A percentile compares a stretch with the other conserved stretches of the same genome.
Evolutionary conservation across 2,888 invertebrate species (phyloP).

Genomic region (Lordiphosa andalusiaca): DNA sequence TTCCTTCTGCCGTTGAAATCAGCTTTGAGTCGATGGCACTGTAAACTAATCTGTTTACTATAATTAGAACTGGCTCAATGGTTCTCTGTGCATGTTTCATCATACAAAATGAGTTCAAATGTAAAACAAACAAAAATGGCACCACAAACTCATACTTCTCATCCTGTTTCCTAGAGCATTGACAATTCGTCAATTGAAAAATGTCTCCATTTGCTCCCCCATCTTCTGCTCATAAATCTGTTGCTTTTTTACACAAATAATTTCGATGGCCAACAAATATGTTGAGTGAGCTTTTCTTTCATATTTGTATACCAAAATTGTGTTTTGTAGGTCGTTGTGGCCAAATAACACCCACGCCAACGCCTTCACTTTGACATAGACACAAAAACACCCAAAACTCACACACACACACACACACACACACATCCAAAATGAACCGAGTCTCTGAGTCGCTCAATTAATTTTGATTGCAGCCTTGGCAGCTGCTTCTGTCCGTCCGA

Average conservation of each 20-base stretch:
- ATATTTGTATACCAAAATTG: slow-evolving; percentile 14
- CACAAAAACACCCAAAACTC: slow-evolving; percentile 12
- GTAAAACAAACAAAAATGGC: too few relatives aligned
- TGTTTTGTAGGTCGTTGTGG: slow-evolving; percentile 53
- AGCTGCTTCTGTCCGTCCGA: slow-evolving; percentile 43
- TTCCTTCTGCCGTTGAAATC: too few relatives aligned
- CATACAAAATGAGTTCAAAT: too few relatives aligned
- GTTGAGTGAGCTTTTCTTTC: slow-evolving; percentile 1
- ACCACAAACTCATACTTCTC: too few relatives aligned
- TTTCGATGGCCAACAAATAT: slow-evolving; percentile 31
- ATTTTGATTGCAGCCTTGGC: slow-evolving; percentile 72
- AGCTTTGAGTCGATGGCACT: too few relatives aligned
- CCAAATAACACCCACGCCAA: slow-evolving; percentile 47
- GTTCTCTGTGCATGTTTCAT: too few relatives aligned
- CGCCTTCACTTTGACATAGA: slow-evolving; percentile 64
- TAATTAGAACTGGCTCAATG: too few relatives aligned
- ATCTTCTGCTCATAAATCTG: slow-evolving; percentile 38
- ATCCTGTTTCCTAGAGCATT: slow-evolving; percentile 35
- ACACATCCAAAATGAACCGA: slow-evolving; percentile 24
- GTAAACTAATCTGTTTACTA: too few relatives aligned
- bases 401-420: neutral
- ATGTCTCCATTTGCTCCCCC: neutral
- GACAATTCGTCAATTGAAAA: neutral
- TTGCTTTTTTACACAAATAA: slow-evolving; percentile 49
- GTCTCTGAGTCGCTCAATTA: slow-evolving; percentile 64